Evolutionary conservation across 2,113 vertebrate genomes (phyloP), one percentile per base, ranked within the genome.

Genomic region (Chiloscyllium plagiosum): DNA sequence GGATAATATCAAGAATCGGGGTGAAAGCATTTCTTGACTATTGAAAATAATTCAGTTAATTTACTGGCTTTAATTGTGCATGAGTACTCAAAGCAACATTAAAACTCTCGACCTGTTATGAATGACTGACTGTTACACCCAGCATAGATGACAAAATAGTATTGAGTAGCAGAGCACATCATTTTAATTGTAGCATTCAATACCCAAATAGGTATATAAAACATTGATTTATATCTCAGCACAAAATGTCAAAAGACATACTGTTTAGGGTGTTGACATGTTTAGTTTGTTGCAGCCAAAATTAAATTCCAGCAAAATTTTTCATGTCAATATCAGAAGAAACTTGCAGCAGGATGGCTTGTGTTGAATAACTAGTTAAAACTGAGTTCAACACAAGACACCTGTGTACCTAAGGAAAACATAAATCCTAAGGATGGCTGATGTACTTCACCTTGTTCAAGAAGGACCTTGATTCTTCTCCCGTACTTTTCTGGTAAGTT

Each of bases 401-500:
- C 37, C 17, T 37, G n/a, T 66, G n/a, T 37, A 37, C 61, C 37
- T 7, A 66, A 65, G 89, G 6, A 22, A 37, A 37, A n/a, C 56
- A 61, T 1, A 93, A 66, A 93, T 8, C 2, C 29, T 33, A 61
- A 92, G 52, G 29, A 61, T 65, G 29, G 89, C 61, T 93, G 65
- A 20, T 66, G n/a, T 68, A 68, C 66, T 42, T n/a, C n/a, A 65
- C 19, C 61, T 47, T 66, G 61, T 66, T 33, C 19, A 93, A 37
- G n/a, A 66, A 66, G 20, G 2, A 37, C 1, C 87, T 66, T 66
- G 33, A 93, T 93, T 22, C 8, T 29, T 33, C 87, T 56, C 52
- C 87, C n/a, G 26, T 61, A 90, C 17, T 93, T 68, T 65, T 61
- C 89, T 93, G 89, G 89, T 93, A 93, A 93, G 89, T 66, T 93